Evolutionary conservation across 2,797 vertebrate genomes (phyloP).

Genomic region (Notoglanidium macrostoma): DNA sequence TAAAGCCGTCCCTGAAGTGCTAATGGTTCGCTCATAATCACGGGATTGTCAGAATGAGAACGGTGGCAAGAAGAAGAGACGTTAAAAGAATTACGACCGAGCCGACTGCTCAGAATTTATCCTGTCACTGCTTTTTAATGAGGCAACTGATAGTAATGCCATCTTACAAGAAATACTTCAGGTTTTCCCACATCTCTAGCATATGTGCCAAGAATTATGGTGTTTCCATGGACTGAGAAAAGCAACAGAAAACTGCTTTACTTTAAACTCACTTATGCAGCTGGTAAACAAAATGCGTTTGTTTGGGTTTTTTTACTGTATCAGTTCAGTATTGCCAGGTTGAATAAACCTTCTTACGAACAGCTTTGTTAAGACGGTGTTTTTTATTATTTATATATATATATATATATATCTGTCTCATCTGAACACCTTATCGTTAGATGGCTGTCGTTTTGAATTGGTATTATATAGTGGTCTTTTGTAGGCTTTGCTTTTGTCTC

Average conservation of each 20-base stretch:
- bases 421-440: not conserved
- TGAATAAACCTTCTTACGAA: not conserved
- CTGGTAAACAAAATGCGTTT: not conserved
- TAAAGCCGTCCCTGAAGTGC: constrained; percentile 31
- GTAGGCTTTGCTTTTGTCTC: not conserved
- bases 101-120: constrained; percentile 6
- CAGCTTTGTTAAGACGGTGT: not conserved
- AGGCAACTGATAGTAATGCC: constrained; percentile 9
- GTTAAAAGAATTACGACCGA: constrained; percentile 8
- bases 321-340: not conserved
- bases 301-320: not conserved
- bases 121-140: constrained; percentile 7
- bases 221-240: not conserved
- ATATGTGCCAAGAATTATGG: not conserved
- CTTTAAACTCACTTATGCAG: not conserved
- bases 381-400: too few species aligned
- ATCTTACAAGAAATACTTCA: not conserved
- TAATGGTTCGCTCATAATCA: constrained; percentile 47
- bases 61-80: constrained; percentile 29
- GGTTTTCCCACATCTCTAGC: not conserved
- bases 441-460: not conserved
- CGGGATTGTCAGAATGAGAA: constrained; percentile 23
- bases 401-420: not conserved
- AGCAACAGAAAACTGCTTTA: not conserved
- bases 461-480: not conserved